Conservation (phyloP, 2,113 vertebrate species). For the Equus przewalskii region DNA sequence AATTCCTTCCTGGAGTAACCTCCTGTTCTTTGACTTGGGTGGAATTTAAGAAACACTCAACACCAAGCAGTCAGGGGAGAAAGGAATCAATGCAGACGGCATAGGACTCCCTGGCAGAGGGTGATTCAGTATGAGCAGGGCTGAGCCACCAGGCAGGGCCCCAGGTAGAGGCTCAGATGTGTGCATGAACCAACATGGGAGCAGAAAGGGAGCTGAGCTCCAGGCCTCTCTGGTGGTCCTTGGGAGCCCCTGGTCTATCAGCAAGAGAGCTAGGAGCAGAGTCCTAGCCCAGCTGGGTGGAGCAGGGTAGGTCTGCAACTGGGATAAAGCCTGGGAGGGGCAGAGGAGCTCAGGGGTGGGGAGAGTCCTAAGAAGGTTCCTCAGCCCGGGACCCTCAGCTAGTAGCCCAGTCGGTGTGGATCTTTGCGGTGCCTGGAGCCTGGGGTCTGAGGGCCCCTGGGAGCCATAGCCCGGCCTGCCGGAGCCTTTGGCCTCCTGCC, state of each 20-base stretch:
- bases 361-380: not conserved
- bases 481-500: not conserved
- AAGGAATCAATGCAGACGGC: not conserved
- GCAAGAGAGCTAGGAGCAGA: not conserved
- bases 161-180: not conserved
- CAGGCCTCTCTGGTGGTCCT: not conserved
- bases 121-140: not conserved
- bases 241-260: not conserved
- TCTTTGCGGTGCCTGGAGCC: not conserved
- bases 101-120: not conserved
- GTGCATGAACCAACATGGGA: not conserved
- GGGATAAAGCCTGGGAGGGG: not conserved
- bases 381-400: rapidly evolving
- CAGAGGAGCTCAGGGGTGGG: rapidly evolving
- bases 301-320: not conserved
- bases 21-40: not conserved
- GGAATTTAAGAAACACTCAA: constrained; percentile 26
- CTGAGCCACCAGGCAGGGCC: not conserved
- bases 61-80: not conserved
- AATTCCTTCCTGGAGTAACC: not conserved
- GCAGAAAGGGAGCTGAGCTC: not conserved
- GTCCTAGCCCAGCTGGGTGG: not conserved
- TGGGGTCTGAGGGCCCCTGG: not conserved
- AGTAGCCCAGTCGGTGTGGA: not conserved
- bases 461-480: constrained; percentile 43